Conservation (phyloP, 2,888 invertebrate genomes). For the Rhamphomyia laevipes region DNA sequence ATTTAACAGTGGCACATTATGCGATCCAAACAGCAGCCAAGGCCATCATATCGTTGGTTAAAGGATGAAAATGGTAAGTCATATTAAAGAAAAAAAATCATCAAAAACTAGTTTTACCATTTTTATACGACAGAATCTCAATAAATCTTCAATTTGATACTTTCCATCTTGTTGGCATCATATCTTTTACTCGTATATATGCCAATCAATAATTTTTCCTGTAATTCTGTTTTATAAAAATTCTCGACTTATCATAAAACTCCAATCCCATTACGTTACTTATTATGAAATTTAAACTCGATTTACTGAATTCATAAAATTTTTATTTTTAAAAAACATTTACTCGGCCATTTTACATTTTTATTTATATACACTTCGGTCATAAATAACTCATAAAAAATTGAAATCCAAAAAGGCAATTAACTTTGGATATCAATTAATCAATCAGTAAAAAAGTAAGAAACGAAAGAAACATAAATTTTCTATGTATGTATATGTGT, state of each 20-base stretch:
- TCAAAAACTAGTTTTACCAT: constrained; percentile 1
- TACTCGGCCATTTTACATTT: neutral
- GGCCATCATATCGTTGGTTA: constrained; percentile 57
- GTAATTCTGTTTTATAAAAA: too few relatives aligned
- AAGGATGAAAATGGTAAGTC: constrained; percentile 50
- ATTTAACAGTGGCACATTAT: constrained; percentile 32
- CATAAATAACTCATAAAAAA: constrained; percentile 23
- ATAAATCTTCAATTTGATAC: too few relatives aligned
- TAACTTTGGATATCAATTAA: constrained; percentile 30
- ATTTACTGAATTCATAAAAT: neutral
- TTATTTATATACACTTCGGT: neutral
- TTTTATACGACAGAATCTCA: neutral
- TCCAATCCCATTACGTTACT: constrained; percentile 2
- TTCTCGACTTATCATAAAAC: too few relatives aligned
- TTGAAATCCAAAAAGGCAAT: constrained; percentile 23
- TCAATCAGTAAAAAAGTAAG: constrained; percentile 24
- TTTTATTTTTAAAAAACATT: too few relatives aligned
- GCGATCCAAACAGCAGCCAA: constrained; percentile 61
- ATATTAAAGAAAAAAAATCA: neutral
- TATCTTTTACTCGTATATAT: constrained; percentile 14
- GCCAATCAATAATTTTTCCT: constrained; percentile 14
- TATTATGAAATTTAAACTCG: constrained; percentile 11
- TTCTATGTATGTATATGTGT: too few relatives aligned
- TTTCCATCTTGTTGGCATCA: constrained; percentile 1
- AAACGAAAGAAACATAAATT: constrained; percentile 10